Evolutionary conservation across 2,888 invertebrate genomes (phyloP).

Genomic region (Oxytorus armatus): DNA sequence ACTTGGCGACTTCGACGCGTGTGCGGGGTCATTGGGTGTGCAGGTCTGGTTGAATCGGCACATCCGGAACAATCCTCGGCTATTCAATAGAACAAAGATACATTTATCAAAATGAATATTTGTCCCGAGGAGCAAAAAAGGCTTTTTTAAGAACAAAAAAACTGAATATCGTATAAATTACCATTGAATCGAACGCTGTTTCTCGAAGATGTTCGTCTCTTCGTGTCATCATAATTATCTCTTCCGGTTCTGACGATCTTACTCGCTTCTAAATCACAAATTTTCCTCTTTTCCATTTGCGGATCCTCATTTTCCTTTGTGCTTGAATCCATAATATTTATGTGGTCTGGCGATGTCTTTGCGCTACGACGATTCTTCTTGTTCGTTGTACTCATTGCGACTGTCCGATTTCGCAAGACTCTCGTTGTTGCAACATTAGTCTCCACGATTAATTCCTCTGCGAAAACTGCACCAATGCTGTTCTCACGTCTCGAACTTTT

Average conservation of each 20-base stretch:
- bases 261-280: background rate
- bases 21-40: conserved; percentile 70
- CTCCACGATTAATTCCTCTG: too few relatives aligned
- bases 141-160: conserved; percentile 33
- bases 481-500: too few relatives aligned
- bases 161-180: conserved; percentile 40
- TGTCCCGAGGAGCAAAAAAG: too few relatives aligned
- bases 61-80: conserved; percentile 69
- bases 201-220: conserved; percentile 66
- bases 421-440: conserved; percentile 17
- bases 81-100: conserved; percentile 52
- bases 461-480: too few relatives aligned
- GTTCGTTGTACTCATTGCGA: conserved; percentile 41
- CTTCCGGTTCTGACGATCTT: background rate
- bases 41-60: conserved; percentile 61
- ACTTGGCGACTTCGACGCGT: conserved; percentile 61
- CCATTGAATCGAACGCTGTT: conserved; percentile 73
- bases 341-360: conserved; percentile 27
- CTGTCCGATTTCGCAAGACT: conserved; percentile 70
- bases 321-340: conserved; percentile 7
- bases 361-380: conserved; percentile 53
- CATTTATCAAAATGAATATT: background rate
- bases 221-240: conserved; percentile 1
- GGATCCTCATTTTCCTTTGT: conserved; percentile 55
- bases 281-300: background rate